Evolutionary conservation across 2,888 invertebrate species (phyloP).

Genomic region (Elmis aenea): DNA sequence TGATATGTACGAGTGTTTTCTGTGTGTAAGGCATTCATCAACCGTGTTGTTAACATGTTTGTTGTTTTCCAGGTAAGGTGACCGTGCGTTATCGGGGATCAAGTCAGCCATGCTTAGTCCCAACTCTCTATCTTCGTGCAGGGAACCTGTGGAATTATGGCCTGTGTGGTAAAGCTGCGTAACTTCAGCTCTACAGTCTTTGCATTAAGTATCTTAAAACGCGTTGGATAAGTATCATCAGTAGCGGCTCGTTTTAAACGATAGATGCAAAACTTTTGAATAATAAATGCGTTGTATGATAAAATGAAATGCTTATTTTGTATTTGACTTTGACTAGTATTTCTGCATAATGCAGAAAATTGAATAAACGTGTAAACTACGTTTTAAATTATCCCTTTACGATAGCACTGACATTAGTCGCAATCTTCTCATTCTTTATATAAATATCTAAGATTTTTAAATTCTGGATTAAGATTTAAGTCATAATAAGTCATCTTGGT

Average conservation of each 20-base stretch:
- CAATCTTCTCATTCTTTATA: too few species aligned
- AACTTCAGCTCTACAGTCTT: not conserved
- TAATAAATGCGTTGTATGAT: too few species aligned
- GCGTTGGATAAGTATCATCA: not conserved
- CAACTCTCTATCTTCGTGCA: slow-evolving; percentile 3
- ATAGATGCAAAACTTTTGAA: too few species aligned
- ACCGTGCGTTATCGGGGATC: slow-evolving; percentile 33
- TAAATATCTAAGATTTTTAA: too few species aligned
- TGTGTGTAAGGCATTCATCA: slow-evolving; percentile 14
- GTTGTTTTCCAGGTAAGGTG: slow-evolving; percentile 44
- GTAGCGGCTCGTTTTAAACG: not conserved
- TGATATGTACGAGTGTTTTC: slow-evolving; percentile 12
- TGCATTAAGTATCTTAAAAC: not conserved
- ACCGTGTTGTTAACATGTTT: slow-evolving; percentile 41
- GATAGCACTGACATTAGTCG: too few species aligned
- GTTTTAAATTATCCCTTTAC: too few species aligned
- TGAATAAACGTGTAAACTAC: too few species aligned
- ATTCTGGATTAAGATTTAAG: too few species aligned
- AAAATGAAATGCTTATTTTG: too few species aligned
- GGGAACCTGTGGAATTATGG: not conserved
- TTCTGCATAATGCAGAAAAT: too few species aligned
- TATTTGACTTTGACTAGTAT: too few species aligned
- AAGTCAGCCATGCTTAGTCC: slow-evolving; percentile 7
- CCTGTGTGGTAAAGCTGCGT: not conserved
- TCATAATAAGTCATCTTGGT: too few species aligned